Conservation (phyloP, 2,888 invertebrate genomes). For the Adineta ricciae region DNA sequence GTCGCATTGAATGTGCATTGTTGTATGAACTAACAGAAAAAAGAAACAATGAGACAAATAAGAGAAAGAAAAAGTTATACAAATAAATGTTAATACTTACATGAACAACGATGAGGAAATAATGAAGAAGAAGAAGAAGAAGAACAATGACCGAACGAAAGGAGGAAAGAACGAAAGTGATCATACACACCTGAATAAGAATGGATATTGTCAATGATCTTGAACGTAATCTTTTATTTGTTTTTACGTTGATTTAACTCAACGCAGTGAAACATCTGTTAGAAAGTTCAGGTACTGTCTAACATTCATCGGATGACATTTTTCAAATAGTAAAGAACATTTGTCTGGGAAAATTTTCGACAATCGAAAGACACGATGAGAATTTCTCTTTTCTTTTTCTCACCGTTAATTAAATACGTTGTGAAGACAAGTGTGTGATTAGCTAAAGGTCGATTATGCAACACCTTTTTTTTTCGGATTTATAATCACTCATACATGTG, state of each 20-base stretch:
- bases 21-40: neutral
- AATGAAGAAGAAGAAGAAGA: neutral
- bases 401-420: neutral
- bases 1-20: neutral
- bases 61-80: neutral
- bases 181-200: neutral
- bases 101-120: neutral
- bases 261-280: neutral
- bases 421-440: neutral
- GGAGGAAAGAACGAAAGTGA: neutral
- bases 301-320: neutral
- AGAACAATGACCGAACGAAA: neutral
- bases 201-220: neutral
- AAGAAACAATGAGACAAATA: neutral
- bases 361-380: neutral
- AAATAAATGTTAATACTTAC: conserved; percentile 7
- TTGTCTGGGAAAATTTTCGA: neutral
- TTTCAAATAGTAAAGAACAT: neutral
- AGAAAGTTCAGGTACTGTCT: neutral
- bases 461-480: neutral
- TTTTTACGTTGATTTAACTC: neutral
- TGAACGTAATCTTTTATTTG: neutral
- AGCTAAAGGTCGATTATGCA: neutral
- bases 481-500: neutral
- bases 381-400: neutral